These are phyloP conservation scores for Siniperca knerii DNA, from an alignment of 2,113 vertebrate genomes.

Conservation along the genomic window DNA sequence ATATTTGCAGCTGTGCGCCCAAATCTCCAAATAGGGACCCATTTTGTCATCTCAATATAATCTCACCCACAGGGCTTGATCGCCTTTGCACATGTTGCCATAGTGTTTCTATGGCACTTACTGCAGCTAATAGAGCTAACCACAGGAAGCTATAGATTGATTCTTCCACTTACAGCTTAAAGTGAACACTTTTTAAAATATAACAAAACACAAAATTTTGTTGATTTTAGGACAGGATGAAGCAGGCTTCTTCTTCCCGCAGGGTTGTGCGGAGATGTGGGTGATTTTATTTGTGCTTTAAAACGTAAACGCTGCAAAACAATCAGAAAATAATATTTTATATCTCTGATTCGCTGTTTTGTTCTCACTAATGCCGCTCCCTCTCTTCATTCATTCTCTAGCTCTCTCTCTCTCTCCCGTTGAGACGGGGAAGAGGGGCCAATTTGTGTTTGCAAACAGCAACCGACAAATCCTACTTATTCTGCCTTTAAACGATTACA, in stretches of 20 bases:
- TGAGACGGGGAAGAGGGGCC: too few species aligned
- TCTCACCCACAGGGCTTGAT: constrained; percentile 27
- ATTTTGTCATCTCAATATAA: constrained; percentile 42
- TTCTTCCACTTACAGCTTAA: constrained; percentile 31
- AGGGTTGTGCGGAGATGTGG: too few species aligned
- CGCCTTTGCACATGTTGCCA: not conserved
- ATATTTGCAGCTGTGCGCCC: not conserved
- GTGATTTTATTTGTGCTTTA: too few species aligned
- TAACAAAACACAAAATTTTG: not conserved
- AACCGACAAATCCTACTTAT: too few species aligned
- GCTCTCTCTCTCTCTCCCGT: too few species aligned
- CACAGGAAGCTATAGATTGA: constrained; percentile 41
- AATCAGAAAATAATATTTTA: too few species aligned
- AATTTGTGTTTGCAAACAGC: too few species aligned
- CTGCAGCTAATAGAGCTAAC: constrained; percentile 61
- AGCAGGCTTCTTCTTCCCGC: too few species aligned
- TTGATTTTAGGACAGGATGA: not conserved
- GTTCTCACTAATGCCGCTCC: too few species aligned
- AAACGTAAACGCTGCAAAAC: too few species aligned
- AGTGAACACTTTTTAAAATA: constrained; percentile 10
- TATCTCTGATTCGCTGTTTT: too few species aligned
- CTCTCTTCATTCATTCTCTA: too few species aligned
- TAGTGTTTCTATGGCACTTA: constrained; percentile 41
- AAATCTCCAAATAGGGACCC: constrained; percentile 11
- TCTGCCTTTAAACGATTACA: not conserved